These are phyloP conservation scores for Mesorhabditis belari DNA, from an alignment of 2,888 invertebrate genomes.

Conservation along the genomic window DNA sequence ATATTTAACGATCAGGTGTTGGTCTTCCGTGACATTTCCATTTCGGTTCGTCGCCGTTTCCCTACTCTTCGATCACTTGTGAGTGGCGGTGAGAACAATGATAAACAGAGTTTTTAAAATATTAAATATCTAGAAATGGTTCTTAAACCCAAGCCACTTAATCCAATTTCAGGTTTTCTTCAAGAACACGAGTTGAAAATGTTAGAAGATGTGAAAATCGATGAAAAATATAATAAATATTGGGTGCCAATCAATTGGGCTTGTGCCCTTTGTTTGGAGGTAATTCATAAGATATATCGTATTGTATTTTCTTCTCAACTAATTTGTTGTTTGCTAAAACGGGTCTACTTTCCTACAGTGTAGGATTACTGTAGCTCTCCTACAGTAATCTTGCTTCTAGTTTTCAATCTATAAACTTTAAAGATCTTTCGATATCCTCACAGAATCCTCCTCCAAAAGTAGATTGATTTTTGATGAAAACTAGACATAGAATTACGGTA, in stretches of 20 bases:
- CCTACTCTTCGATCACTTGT: constrained; percentile 19
- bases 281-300: not conserved
- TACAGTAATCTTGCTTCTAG: no score
- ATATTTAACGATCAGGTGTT: no score
- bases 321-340: no score
- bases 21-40: constrained; percentile 22
- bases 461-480: no score
- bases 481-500: no score
- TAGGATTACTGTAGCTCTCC: no score
- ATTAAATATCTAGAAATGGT: not conserved
- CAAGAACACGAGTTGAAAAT: constrained; percentile 24
- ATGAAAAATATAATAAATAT: constrained; percentile 25
- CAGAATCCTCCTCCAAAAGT: no score
- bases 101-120: not conserved
- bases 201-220: constrained; percentile 19
- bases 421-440: no score
- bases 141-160: not conserved
- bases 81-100: constrained; percentile 10
- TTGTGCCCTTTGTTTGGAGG: constrained; percentile 10
- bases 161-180: constrained; percentile 10
- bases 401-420: no score
- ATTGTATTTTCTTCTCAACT: not conserved
- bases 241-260: constrained; percentile 40
- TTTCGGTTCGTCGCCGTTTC: constrained; percentile 17
- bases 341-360: no score